These are phyloP conservation scores for Lasioglossum baleicum DNA, from an alignment of 1,140 invertebrate species.

Conservation along the genomic window DNA sequence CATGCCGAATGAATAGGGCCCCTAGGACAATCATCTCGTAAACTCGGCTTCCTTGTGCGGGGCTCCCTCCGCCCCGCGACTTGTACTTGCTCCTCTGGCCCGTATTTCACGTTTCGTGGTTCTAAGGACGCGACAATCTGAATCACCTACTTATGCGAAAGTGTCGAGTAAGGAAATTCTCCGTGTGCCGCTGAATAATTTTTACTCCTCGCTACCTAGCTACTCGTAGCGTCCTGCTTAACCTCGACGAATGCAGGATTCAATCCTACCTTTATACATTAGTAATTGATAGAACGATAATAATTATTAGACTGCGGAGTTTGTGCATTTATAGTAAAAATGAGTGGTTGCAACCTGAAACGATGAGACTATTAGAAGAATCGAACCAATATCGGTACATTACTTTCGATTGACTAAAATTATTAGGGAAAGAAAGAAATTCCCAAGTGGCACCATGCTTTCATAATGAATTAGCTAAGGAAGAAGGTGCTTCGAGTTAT, in stretches of 20 bases:
- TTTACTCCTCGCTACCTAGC: slow-evolving; percentile 17
- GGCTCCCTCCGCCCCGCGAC: slow-evolving; percentile 26
- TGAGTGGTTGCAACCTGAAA: too few species aligned
- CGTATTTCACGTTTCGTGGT: slow-evolving; percentile 56
- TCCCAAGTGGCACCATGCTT: too few species aligned
- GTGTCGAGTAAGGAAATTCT: slow-evolving; percentile 42
- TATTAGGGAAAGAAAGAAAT: too few species aligned
- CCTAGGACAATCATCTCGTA: slow-evolving; percentile 73
- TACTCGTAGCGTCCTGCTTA: too few species aligned
- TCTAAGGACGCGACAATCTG: slow-evolving; percentile 38
- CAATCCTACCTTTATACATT: too few species aligned
- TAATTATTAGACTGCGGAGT: background rate
- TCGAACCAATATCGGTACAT: too few species aligned
- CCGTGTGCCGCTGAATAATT: slow-evolving; percentile 13
- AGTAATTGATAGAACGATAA: too few species aligned
- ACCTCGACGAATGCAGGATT: background rate
- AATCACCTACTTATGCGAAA: slow-evolving; percentile 57
- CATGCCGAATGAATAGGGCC: slow-evolving; percentile 68
- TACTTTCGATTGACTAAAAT: too few species aligned
- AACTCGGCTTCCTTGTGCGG: slow-evolving; percentile 66
- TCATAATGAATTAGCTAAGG: too few species aligned
- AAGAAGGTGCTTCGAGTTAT: too few species aligned
- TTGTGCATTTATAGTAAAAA: too few species aligned
- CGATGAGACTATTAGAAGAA: too few species aligned
- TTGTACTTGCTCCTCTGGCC: slow-evolving; percentile 41